These are phyloP conservation scores for Polydesmus complanatus DNA, from an alignment of 2,888 invertebrate genomes.

Conservation along the genomic window DNA sequence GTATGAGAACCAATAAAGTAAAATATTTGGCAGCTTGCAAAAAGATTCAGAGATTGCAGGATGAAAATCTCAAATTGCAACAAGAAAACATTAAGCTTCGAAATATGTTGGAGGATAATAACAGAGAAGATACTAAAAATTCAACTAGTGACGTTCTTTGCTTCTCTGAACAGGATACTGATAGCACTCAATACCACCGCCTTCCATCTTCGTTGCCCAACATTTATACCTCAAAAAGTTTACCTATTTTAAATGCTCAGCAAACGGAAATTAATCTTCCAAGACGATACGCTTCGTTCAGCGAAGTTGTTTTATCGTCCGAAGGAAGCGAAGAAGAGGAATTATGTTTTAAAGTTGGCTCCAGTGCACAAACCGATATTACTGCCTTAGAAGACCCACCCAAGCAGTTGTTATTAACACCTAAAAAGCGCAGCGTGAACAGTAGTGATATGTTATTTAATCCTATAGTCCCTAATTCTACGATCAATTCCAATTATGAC, in stretches of 20 bases:
- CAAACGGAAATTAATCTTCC: not conserved
- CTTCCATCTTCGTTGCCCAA: not conserved
- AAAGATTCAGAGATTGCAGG: conserved; percentile 9
- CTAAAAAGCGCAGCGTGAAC: not conserved
- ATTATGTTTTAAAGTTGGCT: not conserved
- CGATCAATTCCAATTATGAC: not conserved
- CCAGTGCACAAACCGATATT: conserved; percentile 10
- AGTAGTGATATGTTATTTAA: not conserved
- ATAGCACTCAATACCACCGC: conserved; percentile 5
- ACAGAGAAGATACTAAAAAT: not conserved
- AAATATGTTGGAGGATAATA: not conserved
- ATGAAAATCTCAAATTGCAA: conserved; percentile 10
- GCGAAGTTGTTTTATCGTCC: not conserved
- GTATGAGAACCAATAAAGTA: conserved; percentile 11
- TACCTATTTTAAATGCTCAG: not conserved
- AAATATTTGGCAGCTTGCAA: conserved; percentile 1
- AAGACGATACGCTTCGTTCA: not conserved
- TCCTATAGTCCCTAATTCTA: not conserved
- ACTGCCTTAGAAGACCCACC: conserved; percentile 4
- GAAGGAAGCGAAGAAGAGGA: not conserved
- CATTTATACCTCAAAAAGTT: conserved; percentile 1
- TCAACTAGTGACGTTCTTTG: not conserved
- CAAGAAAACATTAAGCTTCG: conserved; percentile 13
- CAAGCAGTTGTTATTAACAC: not conserved
- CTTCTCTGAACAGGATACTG: conserved; percentile 9